These are phyloP conservation scores for Limnephilus lunatus DNA, from an alignment of 2,888 invertebrate genomes.

Conservation along the genomic window DNA sequence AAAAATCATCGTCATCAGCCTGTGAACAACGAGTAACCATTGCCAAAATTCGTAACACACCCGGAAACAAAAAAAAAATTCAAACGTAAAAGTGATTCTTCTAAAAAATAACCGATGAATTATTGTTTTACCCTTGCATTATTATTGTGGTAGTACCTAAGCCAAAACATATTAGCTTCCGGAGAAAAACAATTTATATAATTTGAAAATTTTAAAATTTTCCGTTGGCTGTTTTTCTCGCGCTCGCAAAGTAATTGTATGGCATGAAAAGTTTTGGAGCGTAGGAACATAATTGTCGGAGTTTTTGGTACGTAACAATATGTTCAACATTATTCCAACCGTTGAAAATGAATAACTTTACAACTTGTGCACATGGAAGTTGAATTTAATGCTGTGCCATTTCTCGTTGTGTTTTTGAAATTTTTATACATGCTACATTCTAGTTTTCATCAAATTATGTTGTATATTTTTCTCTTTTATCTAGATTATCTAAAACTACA, in stretches of 20 bases:
- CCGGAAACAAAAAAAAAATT: neutral
- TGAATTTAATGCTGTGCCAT: slow-evolving; percentile 19
- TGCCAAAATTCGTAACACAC: neutral
- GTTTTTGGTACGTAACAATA: slow-evolving; percentile 32
- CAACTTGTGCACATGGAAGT: slow-evolving; percentile 30
- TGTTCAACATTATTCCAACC: slow-evolving; percentile 35
- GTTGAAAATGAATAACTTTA: slow-evolving; percentile 27
- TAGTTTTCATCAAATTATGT: neutral
- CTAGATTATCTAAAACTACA: too few relatives aligned
- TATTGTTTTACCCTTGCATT: neutral
- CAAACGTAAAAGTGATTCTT: neutral
- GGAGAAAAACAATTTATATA: neutral
- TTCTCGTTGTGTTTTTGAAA: neutral
- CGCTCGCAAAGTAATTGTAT: neutral
- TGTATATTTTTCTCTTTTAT: neutral
- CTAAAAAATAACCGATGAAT: neutral
- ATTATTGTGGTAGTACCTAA: neutral
- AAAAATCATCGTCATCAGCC: neutral
- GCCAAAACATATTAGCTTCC: neutral
- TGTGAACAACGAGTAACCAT: neutral
- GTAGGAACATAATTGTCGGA: slow-evolving; percentile 3
- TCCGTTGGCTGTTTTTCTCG: neutral
- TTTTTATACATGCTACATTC: neutral
- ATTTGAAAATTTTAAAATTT: neutral
- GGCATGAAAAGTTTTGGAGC: neutral